A percentile compares a stretch with the other conserved stretches of the same genome.
phyloP scores from a whole-genome alignment of 2,797 vertebrate species.

The Spondyliosoma cantharus region DNA sequence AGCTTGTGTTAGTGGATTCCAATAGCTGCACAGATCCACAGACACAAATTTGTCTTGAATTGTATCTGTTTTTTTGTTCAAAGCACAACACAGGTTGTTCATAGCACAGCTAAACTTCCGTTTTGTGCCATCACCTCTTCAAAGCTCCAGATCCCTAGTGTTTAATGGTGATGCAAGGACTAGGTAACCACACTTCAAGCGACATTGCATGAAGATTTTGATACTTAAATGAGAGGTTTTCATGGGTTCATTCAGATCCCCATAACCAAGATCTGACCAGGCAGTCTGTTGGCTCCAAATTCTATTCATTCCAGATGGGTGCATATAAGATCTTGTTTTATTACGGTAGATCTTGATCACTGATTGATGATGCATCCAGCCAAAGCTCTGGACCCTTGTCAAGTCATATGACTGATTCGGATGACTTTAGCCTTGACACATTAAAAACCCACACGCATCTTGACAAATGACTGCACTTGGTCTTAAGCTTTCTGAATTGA shows the following conservation, averaged over 20 bases:
- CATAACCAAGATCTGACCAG: background rate
- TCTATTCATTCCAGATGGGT: background rate
- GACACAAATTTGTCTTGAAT: background rate
- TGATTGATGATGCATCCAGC: background rate
- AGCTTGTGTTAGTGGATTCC: too few species aligned
- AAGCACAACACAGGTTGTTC: background rate
- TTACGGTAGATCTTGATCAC: background rate
- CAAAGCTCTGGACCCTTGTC: too few species aligned
- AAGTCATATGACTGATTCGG: background rate
- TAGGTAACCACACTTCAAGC: background rate
- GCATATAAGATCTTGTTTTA: background rate
- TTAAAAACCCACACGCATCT: too few species aligned
- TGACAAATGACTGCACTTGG: too few species aligned
- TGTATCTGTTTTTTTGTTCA: background rate
- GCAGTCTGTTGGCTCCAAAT: background rate
- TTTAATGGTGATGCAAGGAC: background rate
- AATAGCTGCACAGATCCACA: too few species aligned
- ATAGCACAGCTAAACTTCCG: background rate
- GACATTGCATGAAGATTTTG: background rate
- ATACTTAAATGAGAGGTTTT: background rate
- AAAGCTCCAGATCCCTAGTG: background rate
- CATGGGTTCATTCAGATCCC: background rate
- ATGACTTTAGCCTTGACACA: background rate
- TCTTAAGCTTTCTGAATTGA: too few species aligned
- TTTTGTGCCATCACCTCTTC: background rate